Evolutionary conservation across 2,888 invertebrate genomes (phyloP), one percentile per base, ranked within the genome.

Genomic region (Hypselothyrea guttata): DNA sequence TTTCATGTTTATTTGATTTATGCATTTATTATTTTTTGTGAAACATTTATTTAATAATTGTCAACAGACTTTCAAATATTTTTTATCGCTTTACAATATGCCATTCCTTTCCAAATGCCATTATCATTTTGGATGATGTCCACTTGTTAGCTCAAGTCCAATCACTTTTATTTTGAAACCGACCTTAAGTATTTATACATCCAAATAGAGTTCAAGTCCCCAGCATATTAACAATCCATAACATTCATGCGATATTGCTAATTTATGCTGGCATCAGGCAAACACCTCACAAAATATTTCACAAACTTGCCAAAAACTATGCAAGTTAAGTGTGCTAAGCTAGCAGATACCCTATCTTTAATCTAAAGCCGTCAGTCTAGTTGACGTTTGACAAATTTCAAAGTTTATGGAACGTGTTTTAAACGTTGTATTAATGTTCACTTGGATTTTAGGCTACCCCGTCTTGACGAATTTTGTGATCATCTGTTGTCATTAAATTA

Each of bases 181-280:
- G 65, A 65, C 72, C 79, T 79, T 57, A 69, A 51, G 13, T 55
- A 71, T 41, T n/a, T n/a, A 55, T 35, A 38, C 7, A 11, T 15
- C 12, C n/a, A 9, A 8, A n/a, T 5, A 28, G 28, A 7, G 28
- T 28, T n/a, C 16, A 27, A 44, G 53, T 57, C 45, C 38, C 30
- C 46, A 47, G 16, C 45, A 28, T 53, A 54, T 49, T 44, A 54
- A 41, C 68, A 62, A 67, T 58, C 44, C 45, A 71, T 66, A 74
- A 57, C 60, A 77, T 65, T 49, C 59, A 56, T 44, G 47, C 46
- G 34, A 68, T 75, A 54, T 61, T 62, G 61, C 63, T 71, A 84
- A 84, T 84, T 81, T 81, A 78, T 84, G 77, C 84, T 51, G 62
- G 47, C 59, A 53, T 54, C 59, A 49, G 33, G 9, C 15, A 31